A percentile compares a stretch with the other conserved stretches of the same genome.
Evolutionary conservation across 2,113 vertebrate species (phyloP).

Genomic region (Takifugu flavidus): DNA sequence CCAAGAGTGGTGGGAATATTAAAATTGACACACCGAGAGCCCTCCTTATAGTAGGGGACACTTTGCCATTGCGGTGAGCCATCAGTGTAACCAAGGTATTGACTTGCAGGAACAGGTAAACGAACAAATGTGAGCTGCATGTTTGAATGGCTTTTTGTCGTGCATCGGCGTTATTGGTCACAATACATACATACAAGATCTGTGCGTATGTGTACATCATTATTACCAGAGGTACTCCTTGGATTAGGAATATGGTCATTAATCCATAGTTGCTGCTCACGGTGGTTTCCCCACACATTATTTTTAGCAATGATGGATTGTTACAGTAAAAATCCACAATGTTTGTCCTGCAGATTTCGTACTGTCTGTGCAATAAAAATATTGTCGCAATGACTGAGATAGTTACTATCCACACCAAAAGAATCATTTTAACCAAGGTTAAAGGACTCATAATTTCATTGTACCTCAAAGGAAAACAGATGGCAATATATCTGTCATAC

Average conservation of each 20-base stretch:
- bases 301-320: slow-evolving; percentile 57
- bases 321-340: slow-evolving; percentile 65
- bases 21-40: slow-evolving; percentile 48
- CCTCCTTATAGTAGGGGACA: slow-evolving; percentile 38
- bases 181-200: slow-evolving; percentile 53
- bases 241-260: background rate
- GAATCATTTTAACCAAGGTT: slow-evolving; percentile 40
- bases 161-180: slow-evolving; percentile 31
- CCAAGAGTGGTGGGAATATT: slow-evolving; percentile 60
- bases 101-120: slow-evolving; percentile 57
- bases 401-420: slow-evolving; percentile 37
- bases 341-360: slow-evolving; percentile 48
- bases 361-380: slow-evolving; percentile 16
- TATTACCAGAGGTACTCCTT: slow-evolving; percentile 25
- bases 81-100: slow-evolving; percentile 35
- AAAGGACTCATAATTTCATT: slow-evolving; percentile 48
- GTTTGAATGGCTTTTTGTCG: slow-evolving; percentile 64
- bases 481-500: slow-evolving; percentile 67
- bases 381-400: slow-evolving; percentile 3
- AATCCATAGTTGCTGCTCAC: slow-evolving; percentile 60
- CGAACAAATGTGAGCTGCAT: slow-evolving; percentile 59
- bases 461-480: slow-evolving; percentile 64
- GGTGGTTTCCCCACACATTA: slow-evolving; percentile 52
- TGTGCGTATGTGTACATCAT: slow-evolving; percentile 58
- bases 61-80: slow-evolving; percentile 36